A percentile compares a stretch with the other conserved stretches of the same genome.
Evolutionary conservation across 1,140 invertebrate species (phyloP).

Genomic region (Mya arenaria): DNA sequence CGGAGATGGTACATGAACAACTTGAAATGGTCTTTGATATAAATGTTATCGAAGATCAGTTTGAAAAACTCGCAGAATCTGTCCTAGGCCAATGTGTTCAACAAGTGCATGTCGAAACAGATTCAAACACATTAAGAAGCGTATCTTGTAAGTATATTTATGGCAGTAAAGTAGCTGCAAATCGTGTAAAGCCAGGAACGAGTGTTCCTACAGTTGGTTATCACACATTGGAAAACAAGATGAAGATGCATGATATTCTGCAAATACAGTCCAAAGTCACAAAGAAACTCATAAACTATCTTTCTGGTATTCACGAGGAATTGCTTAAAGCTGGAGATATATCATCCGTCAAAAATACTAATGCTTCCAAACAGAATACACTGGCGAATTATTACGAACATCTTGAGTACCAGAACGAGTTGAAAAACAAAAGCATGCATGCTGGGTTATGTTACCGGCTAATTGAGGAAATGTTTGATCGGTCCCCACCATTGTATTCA

Average conservation of each 20-base stretch:
- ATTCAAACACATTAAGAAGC: background rate
- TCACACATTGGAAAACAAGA: slow-evolving; percentile 20
- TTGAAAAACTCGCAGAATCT: slow-evolving; percentile 4
- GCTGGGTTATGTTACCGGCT: background rate
- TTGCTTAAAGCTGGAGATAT: slow-evolving; percentile 3
- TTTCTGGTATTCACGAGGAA: background rate
- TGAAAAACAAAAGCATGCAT: slow-evolving; percentile 8
- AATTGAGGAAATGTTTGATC: slow-evolving; percentile 6
- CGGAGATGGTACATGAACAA: background rate
- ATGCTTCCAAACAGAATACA: background rate
- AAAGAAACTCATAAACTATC: background rate
- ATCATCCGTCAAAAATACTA: background rate
- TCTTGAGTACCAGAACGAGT: slow-evolving; percentile 1
- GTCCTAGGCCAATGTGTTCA: slow-evolving; percentile 18
- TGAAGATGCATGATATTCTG: slow-evolving; percentile 3
- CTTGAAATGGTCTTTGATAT: slow-evolving; percentile 11
- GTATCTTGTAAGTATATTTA: slow-evolving; percentile 13
- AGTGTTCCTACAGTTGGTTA: slow-evolving; percentile 9
- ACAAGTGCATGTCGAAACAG: slow-evolving; percentile 13
- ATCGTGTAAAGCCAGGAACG: slow-evolving; percentile 17
- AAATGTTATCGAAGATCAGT: background rate
- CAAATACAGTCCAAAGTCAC: slow-evolving; percentile 15
- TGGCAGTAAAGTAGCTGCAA: slow-evolving; percentile 1
- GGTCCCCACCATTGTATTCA: background rate
- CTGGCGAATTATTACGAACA: background rate